Conservation (phyloP, 2,888 invertebrate genomes). For the Mesorhabditis sp. region DNA sequence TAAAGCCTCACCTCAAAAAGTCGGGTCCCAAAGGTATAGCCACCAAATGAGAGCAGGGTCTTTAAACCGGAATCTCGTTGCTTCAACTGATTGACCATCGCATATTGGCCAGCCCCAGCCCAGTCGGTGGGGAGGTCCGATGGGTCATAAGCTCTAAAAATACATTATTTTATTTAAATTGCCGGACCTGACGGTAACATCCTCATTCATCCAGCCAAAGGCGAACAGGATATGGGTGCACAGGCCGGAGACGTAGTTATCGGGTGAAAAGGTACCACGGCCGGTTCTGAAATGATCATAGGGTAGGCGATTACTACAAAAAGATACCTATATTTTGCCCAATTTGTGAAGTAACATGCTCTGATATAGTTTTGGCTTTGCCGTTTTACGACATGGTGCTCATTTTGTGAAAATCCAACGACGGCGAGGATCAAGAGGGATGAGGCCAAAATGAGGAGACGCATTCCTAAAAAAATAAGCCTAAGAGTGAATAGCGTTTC, state of each 20-base stretch:
- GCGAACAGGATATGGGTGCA: slow-evolving; percentile 95
- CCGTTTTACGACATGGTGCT: too few relatives aligned
- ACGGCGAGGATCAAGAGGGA: too few relatives aligned
- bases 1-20: slow-evolving; percentile 29
- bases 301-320: not conserved
- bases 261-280: slow-evolving; percentile 72
- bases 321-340: slow-evolving; percentile 77
- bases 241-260: slow-evolving; percentile 86
- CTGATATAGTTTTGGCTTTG: slow-evolving; percentile 38
- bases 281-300: slow-evolving; percentile 20
- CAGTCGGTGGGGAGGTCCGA: slow-evolving; percentile 75
- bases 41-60: slow-evolving; percentile 86
- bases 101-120: slow-evolving; percentile 78
- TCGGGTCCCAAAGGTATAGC: slow-evolving; percentile 88
- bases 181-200: slow-evolving; percentile 60
- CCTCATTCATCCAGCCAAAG: slow-evolving; percentile 96
- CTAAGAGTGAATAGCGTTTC: too few relatives aligned
- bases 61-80: slow-evolving; percentile 85
- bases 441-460: too few relatives aligned
- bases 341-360: slow-evolving; percentile 95
- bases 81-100: slow-evolving; percentile 78
- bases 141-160: slow-evolving; percentile 55
- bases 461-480: too few relatives aligned
- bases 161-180: not conserved
- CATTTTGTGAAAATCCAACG: too few relatives aligned